Conservation (phyloP, 2,888 invertebrate species). For the Eurytoma adleriae region DNA sequence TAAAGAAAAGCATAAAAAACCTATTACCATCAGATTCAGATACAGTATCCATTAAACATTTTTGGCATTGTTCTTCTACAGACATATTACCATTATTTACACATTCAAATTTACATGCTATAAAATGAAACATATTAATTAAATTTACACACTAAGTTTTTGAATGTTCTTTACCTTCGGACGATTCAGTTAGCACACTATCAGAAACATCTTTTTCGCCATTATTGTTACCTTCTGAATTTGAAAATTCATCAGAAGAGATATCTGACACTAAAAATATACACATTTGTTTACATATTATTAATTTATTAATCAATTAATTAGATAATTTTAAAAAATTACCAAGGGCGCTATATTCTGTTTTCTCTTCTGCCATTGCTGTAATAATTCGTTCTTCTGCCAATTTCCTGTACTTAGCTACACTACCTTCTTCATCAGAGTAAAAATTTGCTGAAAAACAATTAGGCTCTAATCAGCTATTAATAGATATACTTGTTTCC, state of each 20-base stretch:
- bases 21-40: constrained; percentile 29
- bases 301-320: too few relatives aligned
- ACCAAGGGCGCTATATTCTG: too few relatives aligned
- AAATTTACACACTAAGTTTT: neutral
- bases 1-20: neutral
- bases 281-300: too few relatives aligned
- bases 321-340: too few relatives aligned
- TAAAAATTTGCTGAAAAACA: constrained; percentile 11
- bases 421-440: constrained; percentile 21
- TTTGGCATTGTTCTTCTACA: neutral
- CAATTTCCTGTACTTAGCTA: constrained; percentile 34
- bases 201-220: too few relatives aligned
- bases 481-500: too few relatives aligned
- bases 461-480: neutral
- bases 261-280: neutral
- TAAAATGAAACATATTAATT: neutral
- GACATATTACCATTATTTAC: neutral
- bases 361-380: neutral
- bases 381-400: constrained; percentile 2
- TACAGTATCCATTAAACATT: neutral
- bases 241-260: neutral
- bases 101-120: neutral
- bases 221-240: neutral
- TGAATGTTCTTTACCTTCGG: neutral
- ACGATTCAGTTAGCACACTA: neutral